Percentiles rank a stretch among this genome's conserved stretches.
phyloP scores from a whole-genome alignment of 2,113 vertebrate species.

The Cheilinus undulatus region DNA sequence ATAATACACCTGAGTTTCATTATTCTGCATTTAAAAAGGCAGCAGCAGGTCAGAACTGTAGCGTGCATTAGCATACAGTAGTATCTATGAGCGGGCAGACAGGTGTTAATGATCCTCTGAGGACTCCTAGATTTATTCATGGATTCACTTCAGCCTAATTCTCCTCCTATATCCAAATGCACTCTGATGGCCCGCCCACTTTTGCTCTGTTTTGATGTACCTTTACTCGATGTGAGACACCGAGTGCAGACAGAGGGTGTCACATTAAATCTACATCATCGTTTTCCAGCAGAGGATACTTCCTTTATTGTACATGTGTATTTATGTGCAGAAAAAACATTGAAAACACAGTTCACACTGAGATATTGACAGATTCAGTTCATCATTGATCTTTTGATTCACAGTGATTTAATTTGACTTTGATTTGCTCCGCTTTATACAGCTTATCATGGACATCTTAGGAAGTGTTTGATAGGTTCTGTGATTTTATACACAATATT shows the following conservation, averaged over 20 bases:
- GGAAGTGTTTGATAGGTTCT: neutral
- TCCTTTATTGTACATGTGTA: slow-evolving; percentile 28
- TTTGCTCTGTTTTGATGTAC: slow-evolving; percentile 51
- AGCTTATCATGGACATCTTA: neutral
- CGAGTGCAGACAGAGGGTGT: slow-evolving; percentile 48
- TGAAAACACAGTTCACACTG: neutral
- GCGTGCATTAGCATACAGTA: slow-evolving; percentile 68
- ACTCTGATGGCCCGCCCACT: slow-evolving; percentile 45
- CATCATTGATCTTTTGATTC: slow-evolving; percentile 25
- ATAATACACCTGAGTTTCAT: slow-evolving; percentile 61
- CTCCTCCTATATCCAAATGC: slow-evolving; percentile 51
- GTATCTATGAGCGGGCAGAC: slow-evolving; percentile 58
- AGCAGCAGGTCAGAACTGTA: slow-evolving; percentile 56
- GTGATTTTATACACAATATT: neutral
- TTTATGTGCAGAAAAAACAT: slow-evolving; percentile 25
- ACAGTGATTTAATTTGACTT: neutral
- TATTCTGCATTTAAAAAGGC: slow-evolving; percentile 65
- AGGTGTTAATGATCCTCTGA: slow-evolving; percentile 75
- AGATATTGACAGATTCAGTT: slow-evolving; percentile 43
- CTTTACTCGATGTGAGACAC: slow-evolving; percentile 29
- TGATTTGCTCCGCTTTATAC: neutral
- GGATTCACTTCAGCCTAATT: slow-evolving; percentile 66
- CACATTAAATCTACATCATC: slow-evolving; percentile 64
- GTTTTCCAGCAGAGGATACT: slow-evolving; percentile 14
- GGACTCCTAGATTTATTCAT: slow-evolving; percentile 76